phyloP scores from a whole-genome alignment of 2,888 invertebrate genomes.

The Autographa pulchrina region DNA sequence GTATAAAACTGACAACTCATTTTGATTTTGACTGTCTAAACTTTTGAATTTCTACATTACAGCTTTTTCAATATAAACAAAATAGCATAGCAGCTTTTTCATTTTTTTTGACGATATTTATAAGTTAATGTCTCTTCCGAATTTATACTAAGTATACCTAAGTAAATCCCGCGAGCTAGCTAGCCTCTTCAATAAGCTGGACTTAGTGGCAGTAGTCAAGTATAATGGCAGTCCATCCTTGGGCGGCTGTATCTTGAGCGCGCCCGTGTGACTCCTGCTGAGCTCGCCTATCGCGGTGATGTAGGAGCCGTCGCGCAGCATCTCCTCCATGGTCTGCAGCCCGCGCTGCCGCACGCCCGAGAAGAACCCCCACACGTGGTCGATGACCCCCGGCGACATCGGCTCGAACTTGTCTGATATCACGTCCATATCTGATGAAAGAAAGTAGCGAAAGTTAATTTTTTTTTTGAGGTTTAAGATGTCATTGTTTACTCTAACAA shows the following conservation, averaged over 20 bases:
- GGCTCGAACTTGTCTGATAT: constrained; percentile 96
- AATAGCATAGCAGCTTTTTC: no score
- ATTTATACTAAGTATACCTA: constrained; percentile 82
- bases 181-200: constrained; percentile 92
- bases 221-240: constrained; percentile 92
- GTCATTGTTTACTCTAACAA: no score
- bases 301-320: constrained; percentile 94
- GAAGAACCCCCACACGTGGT: constrained; percentile 96
- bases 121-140: not conserved
- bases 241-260: constrained; percentile 93
- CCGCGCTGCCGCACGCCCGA: constrained; percentile 95
- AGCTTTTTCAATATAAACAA: no score
- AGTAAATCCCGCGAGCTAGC: constrained; percentile 92
- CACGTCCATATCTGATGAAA: constrained; percentile 91
- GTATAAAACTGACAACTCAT: no score
- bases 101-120: no score
- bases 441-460: no score
- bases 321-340: constrained; percentile 95
- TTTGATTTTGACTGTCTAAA: no score
- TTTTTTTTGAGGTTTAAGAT: no score
- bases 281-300: constrained; percentile 95
- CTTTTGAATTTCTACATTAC: no score
- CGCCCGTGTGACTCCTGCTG: constrained; percentile 90
- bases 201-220: constrained; percentile 94
- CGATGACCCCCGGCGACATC: constrained; percentile 92